These are phyloP conservation scores for Sminthopsis crassicaudata DNA, from an alignment of 2,113 vertebrate species.

Conservation along the genomic window DNA sequence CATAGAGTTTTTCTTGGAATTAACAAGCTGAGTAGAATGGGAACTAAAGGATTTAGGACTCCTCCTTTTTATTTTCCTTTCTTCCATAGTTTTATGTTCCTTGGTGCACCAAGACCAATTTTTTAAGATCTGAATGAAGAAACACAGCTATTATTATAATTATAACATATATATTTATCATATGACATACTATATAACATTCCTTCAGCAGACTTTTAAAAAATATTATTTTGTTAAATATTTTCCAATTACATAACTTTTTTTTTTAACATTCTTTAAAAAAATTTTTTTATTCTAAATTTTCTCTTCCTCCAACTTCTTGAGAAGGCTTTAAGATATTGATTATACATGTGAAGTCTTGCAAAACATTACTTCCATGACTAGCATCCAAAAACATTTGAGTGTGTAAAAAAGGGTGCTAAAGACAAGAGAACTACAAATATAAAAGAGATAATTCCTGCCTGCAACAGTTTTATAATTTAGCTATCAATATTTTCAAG, in stretches of 20 bases:
- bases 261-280: not conserved
- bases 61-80: constrained; percentile 93
- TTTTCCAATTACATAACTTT: not conserved
- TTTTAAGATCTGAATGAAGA: constrained; percentile 47
- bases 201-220: not conserved
- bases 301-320: not conserved
- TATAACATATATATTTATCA: too few relatives aligned
- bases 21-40: constrained; percentile 84
- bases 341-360: not conserved
- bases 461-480: not conserved
- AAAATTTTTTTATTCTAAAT: not conserved
- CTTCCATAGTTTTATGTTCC: constrained; percentile 89
- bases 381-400: not conserved
- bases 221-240: not conserved
- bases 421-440: not conserved
- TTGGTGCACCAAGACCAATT: constrained; percentile 58
- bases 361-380: not conserved
- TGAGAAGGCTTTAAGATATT: not conserved
- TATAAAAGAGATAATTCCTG: not conserved
- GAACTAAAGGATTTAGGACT: constrained; percentile 90
- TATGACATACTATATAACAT: not conserved
- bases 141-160: constrained; percentile 42
- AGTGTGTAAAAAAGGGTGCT: not conserved
- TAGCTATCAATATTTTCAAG: not conserved
- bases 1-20: constrained; percentile 86